A percentile compares a stretch with the other conserved stretches of the same genome.
Evolutionary conservation across 2,113 vertebrate genomes (phyloP).

Genomic region (Tetrax tetrax): DNA sequence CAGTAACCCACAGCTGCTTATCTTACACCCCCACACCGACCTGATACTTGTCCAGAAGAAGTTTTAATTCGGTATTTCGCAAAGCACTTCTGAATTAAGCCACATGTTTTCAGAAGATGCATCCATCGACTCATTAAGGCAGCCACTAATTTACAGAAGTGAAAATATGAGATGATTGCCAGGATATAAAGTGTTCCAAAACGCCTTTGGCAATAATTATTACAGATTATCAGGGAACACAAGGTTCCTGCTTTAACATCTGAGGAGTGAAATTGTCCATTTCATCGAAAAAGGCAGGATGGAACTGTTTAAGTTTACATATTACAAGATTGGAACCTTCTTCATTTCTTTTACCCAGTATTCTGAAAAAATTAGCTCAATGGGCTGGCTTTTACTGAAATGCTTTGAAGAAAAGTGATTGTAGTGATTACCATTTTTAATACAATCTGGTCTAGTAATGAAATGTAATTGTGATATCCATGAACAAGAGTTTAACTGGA

Average conservation of each 20-base stretch:
- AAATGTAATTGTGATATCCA: background rate
- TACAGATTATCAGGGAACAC: background rate
- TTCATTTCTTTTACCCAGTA: background rate
- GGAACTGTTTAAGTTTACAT: background rate
- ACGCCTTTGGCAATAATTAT: constrained; percentile 41
- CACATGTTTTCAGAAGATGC: background rate
- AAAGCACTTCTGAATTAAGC: constrained; percentile 6
- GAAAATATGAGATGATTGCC: constrained; percentile 30
- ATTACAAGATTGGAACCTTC: background rate
- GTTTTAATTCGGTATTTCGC: constrained; percentile 1
- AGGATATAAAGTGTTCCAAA: constrained; percentile 34
- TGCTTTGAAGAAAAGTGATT: background rate
- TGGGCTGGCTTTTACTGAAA: background rate
- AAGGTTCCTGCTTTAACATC: constrained; percentile 34
- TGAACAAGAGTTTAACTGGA: background rate
- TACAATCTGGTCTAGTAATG: background rate
- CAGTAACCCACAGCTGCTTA: background rate
- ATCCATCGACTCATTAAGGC: constrained; percentile 46
- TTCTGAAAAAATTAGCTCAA: background rate
- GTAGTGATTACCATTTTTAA: background rate
- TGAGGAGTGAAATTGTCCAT: background rate
- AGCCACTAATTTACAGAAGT: constrained; percentile 48
- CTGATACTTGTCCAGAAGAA: background rate
- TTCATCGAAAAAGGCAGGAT: background rate
- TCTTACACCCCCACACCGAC: background rate